Conservation (phyloP, 2,113 vertebrate genomes). For the Balaeniceps rex region DNA sequence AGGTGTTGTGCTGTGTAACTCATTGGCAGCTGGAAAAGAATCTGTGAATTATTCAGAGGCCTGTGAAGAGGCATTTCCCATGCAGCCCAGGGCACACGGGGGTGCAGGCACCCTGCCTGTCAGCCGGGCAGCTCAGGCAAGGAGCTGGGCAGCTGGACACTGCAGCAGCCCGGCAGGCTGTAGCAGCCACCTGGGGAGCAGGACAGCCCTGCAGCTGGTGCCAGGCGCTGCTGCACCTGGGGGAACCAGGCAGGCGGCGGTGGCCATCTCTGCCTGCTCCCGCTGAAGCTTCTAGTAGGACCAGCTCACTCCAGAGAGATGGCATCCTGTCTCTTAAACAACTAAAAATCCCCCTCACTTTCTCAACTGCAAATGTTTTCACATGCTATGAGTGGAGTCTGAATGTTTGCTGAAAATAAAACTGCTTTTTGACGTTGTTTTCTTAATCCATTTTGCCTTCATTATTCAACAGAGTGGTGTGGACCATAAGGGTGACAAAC, state of each 20-base stretch:
- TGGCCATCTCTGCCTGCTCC: neutral
- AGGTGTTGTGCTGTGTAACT: neutral
- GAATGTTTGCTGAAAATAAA: neutral
- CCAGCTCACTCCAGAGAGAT: neutral
- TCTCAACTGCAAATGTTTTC: neutral
- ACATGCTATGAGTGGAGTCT: neutral
- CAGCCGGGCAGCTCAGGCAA: neutral
- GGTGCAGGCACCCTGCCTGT: neutral
- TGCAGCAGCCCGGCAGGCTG: neutral
- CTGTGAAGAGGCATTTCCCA: neutral
- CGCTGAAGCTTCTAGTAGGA: neutral
- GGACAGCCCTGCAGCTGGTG: neutral
- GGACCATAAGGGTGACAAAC: neutral
- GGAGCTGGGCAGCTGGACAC: neutral
- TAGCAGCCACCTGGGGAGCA: fast-evolving
- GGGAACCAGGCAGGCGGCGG: neutral
- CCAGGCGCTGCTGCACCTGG: fast-evolving
- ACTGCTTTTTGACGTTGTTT: neutral
- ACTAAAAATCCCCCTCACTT: neutral
- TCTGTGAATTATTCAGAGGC: fast-evolving
- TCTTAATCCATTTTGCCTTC: neutral
- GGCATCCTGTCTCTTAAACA: neutral
- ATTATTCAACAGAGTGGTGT: neutral
- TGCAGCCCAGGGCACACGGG: fast-evolving
- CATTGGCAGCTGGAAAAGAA: neutral